Evolutionary conservation across 2,797 vertebrate species (phyloP).

Genomic region (Sylvia borin): DNA sequence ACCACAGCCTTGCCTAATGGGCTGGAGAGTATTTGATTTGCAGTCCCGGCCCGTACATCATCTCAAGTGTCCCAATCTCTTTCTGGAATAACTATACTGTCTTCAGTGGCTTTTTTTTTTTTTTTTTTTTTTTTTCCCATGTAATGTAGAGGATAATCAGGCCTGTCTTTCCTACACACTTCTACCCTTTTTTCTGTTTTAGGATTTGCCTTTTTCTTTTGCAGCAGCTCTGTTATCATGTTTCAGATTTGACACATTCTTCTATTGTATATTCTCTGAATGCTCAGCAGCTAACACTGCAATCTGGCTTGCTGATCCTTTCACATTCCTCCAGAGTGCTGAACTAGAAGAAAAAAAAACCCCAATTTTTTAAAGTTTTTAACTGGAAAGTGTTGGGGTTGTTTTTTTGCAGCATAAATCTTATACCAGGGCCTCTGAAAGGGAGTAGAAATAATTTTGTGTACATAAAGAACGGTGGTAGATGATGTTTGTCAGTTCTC

Average conservation of each 20-base stretch:
- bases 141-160: constrained; percentile 36
- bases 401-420: background rate
- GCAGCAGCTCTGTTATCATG: background rate
- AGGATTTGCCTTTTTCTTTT: constrained; percentile 23
- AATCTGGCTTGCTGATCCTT: constrained; percentile 22
- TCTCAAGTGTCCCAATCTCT: constrained; percentile 35
- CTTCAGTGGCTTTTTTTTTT: background rate
- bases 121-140: background rate
- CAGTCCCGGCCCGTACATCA: constrained; percentile 32
- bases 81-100: constrained; percentile 40
- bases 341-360: background rate
- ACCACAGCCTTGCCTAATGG: constrained; percentile 63
- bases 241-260: constrained; percentile 40
- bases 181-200: background rate
- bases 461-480: background rate
- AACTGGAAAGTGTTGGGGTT: background rate
- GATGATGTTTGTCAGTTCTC: background rate
- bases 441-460: background rate
- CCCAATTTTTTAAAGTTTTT: background rate
- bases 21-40: constrained; percentile 60
- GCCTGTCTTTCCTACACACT: constrained; percentile 19
- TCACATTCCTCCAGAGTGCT: background rate
- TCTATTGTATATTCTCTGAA: constrained; percentile 19
- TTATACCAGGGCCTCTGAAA: background rate
- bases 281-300: background rate